Conservation (phyloP, 1,140 invertebrate species). For the Eueides isabella region DNA sequence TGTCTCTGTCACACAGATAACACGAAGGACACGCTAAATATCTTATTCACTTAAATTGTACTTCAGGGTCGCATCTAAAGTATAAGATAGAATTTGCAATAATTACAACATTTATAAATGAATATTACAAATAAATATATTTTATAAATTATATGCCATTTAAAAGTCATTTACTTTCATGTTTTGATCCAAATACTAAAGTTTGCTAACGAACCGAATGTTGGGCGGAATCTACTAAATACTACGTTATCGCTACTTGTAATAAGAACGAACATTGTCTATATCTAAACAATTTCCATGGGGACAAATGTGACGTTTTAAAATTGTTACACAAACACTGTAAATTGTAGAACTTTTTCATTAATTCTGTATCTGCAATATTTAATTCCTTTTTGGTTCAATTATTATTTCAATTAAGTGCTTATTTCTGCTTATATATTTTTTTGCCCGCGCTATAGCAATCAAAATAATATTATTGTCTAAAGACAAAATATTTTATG, state of each 20-base stretch:
- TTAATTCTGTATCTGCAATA: too few relatives aligned
- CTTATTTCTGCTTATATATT: not conserved
- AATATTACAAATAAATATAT: slow-evolving; percentile 10
- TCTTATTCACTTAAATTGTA: slow-evolving; percentile 76
- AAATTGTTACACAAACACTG: not conserved
- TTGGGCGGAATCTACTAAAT: slow-evolving; percentile 26
- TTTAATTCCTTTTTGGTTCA: too few relatives aligned
- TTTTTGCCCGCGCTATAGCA: not conserved
- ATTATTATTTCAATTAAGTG: too few relatives aligned
- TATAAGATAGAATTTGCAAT: slow-evolving; percentile 23
- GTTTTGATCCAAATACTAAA: not conserved
- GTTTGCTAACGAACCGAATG: slow-evolving; percentile 14
- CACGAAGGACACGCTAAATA: slow-evolving; percentile 63
- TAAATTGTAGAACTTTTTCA: too few relatives aligned
- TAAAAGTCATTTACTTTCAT: not conserved
- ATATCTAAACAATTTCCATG: not conserved
- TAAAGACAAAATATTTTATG: not conserved
- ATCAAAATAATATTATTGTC: slow-evolving; percentile 2
- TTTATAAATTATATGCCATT: slow-evolving; percentile 5
- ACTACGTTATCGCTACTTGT: slow-evolving; percentile 14
- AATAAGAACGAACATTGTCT: slow-evolving; percentile 8
- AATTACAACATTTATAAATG: slow-evolving; percentile 30
- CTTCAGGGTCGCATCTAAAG: slow-evolving; percentile 55
- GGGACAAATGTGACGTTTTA: too few relatives aligned
- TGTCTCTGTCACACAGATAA: slow-evolving; percentile 77